A percentile compares a stretch with the other conserved stretches of the same genome.
phyloP scores from a whole-genome alignment of 2,113 vertebrate genomes.

The Gracilinanus agilis region DNA sequence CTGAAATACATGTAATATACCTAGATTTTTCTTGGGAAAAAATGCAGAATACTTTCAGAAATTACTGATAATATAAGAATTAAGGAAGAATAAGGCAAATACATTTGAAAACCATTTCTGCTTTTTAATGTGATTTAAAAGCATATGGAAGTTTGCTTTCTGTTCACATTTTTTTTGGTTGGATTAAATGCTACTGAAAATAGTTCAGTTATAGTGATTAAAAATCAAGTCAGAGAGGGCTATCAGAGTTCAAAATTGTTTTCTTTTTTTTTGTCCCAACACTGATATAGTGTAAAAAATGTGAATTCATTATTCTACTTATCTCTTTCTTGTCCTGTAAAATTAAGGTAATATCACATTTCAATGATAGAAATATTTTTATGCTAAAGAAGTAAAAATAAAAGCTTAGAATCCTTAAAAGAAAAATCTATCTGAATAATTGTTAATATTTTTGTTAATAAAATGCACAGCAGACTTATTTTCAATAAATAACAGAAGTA shows the following conservation, averaged over 20 bases:
- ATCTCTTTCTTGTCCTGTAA: not conserved
- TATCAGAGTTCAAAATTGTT: not conserved
- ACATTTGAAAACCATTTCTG: not conserved
- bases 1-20: not conserved
- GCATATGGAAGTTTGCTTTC: too few species aligned
- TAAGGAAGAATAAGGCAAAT: conserved; percentile 16
- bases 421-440: not conserved
- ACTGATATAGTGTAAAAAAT: not conserved
- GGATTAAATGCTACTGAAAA: not conserved
- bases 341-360: not conserved
- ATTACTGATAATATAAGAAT: not conserved
- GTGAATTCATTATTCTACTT: not conserved
- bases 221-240: not conserved
- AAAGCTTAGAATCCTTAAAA: not conserved
- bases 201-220: not conserved
- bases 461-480: not conserved
- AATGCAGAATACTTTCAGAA: not conserved
- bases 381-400: not conserved
- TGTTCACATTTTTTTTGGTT: not conserved
- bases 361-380: not conserved
- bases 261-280: not conserved
- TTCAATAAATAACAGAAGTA: not conserved
- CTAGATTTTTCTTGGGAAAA: not conserved
- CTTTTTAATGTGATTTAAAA: not conserved
- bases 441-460: not conserved